Percentiles rank a stretch among this genome's conserved stretches.
phyloP scores from a whole-genome alignment of 1,140 invertebrate genomes.

The Drosophila neocordata region DNA sequence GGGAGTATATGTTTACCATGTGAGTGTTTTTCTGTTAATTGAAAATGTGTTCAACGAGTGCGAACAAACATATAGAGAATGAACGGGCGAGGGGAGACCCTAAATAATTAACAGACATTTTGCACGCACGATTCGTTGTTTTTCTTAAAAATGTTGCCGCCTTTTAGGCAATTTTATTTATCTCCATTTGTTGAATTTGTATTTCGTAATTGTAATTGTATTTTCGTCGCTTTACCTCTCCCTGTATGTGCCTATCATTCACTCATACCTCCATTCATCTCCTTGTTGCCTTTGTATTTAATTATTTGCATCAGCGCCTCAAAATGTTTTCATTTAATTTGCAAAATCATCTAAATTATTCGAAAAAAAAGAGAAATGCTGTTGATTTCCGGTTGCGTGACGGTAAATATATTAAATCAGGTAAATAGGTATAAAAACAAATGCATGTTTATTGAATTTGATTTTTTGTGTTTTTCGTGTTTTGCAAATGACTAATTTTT shows the following conservation, averaged over 20 bases:
- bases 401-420: constrained; percentile 14
- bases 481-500: constrained; percentile 1
- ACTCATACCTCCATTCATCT: background rate
- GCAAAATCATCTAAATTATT: constrained; percentile 44
- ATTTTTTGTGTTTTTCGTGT: background rate
- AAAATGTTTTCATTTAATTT: constrained; percentile 17
- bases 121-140: constrained; percentile 21
- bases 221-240: constrained; percentile 10
- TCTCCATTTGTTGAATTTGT: constrained; percentile 36
- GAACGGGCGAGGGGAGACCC: constrained; percentile 14
- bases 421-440: background rate
- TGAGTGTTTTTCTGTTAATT: constrained; percentile 69
- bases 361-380: background rate
- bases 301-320: constrained; percentile 52
- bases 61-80: constrained; percentile 45
- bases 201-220: constrained; percentile 53
- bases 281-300: constrained; percentile 43
- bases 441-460: background rate
- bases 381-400: constrained; percentile 10
- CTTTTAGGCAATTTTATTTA: constrained; percentile 47
- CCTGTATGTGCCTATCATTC: background rate
- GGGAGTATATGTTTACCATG: constrained; percentile 12
- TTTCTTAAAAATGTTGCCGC: constrained; percentile 17
- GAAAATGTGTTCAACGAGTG: constrained; percentile 71
- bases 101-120: constrained; percentile 69